Evolutionary conservation across 2,888 invertebrate genomes (phyloP).

Genomic region (Tortricodes alternella): DNA sequence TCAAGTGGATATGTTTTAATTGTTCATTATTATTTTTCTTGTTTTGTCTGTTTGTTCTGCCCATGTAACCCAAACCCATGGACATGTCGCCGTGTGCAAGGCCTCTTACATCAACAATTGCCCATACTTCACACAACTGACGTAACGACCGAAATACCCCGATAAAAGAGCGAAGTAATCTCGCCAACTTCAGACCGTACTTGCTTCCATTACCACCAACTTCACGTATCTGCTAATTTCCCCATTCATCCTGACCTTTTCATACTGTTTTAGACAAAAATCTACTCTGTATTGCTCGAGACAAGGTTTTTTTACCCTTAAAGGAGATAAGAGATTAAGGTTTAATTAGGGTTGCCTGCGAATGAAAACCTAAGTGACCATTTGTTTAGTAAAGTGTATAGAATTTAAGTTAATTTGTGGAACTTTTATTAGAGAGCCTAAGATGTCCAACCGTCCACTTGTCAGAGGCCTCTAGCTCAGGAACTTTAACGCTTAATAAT

Average conservation of each 20-base stretch:
- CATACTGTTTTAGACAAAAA: background rate
- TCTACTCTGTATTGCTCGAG: background rate
- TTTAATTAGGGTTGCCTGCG: background rate
- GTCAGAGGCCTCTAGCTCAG: no score
- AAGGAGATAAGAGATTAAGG: background rate
- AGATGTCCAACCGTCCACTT: no score
- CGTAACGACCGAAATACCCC: background rate
- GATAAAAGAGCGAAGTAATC: conserved; percentile 14
- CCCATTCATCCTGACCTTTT: conserved; percentile 2
- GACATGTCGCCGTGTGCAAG: no score
- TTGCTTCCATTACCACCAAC: conserved; percentile 6
- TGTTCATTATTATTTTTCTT: no score
- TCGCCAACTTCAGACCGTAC: conserved; percentile 3
- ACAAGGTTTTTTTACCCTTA: conserved; percentile 1
- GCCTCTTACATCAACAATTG: background rate
- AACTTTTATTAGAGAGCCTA: background rate
- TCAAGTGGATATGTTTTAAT: no score
- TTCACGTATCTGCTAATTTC: conserved; percentile 19
- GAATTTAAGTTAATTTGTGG: background rate
- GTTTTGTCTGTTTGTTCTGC: no score
- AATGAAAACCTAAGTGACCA: background rate
- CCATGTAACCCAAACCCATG: no score
- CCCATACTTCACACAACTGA: background rate
- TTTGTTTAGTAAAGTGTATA: background rate
- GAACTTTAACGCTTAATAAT: no score